Base-by-base conservation (phyloP, 2,888 invertebrate genomes). In the Bembecia ichneumoniformis region DNA sequence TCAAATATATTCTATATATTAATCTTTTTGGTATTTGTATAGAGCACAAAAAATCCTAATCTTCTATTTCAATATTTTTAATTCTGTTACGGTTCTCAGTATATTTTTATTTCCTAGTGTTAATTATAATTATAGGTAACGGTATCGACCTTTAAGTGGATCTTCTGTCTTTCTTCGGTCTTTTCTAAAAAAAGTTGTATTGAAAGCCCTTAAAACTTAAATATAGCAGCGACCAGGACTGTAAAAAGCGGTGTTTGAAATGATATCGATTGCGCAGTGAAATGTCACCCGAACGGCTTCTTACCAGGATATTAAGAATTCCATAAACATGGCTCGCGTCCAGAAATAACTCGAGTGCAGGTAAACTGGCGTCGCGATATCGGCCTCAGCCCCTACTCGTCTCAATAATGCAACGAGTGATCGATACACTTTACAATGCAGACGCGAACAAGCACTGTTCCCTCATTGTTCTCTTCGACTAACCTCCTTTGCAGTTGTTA, bases 391-490 rank as follows among this genome's bases (percentile, higher is more conserved):
- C 64, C 65, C 67, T 59, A 64, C 59, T 63, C 60, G 67, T 64
- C 68, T 84, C 77, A 83, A 83, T 83, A 82, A 84, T 84, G 78
- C 81, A 84, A 64, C 71, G 65, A 56, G 63, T 62, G 71, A 80
- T 83, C 82, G 82, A 83, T 82, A 83, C 82, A 77, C 63, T 61
- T 66, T 66, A 66, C 67, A 53, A 46, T 55, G 58, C 40, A 14
- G 10, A 14, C 40, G 40, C 40, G 40, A 14, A n/a, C 11, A n/a
- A 11, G 40, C 40, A 40, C 40, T 10, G 14, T 14, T 40, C 11
- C 28, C 14, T 40, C 40, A 40, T 40, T 40, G 40, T 11, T 40
- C 11, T 40, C 13, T 13, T 10, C 9, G 28, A 28, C 28, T 28
- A 28, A 28, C 28, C 28, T 28, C 28, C 28, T 28, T 28, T 9